phyloP scores from a whole-genome alignment of 1,140 invertebrate genomes.

The Heliconius melpomene region DNA sequence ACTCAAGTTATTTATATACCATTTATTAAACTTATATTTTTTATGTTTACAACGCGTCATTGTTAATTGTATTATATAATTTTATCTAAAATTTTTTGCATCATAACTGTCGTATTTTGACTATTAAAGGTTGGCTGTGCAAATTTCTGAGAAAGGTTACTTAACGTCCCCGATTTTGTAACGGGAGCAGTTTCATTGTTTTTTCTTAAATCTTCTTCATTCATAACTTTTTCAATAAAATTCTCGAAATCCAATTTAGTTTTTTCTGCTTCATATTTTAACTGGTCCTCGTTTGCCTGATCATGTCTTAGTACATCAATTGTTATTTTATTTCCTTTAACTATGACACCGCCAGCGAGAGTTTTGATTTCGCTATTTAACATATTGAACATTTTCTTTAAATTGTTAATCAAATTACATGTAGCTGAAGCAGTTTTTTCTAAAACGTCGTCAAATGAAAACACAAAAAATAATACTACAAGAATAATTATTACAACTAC shows the following conservation, averaged over 20 bases:
- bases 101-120: not conserved
- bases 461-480: conserved; percentile 28
- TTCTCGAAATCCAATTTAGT: not conserved
- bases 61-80: not conserved
- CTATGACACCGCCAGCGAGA: not conserved
- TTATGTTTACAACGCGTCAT: not conserved
- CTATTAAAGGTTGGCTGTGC: not conserved
- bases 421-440: not conserved
- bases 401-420: conserved; percentile 15
- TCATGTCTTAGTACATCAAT: not conserved
- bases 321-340: not conserved
- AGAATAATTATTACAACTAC: conserved; percentile 30
- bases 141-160: not conserved
- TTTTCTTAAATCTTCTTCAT: not conserved
- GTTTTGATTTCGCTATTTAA: conserved; percentile 16
- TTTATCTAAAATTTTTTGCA: not conserved
- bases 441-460: conserved; percentile 32
- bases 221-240: not conserved
- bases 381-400: conserved; percentile 10
- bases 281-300: not conserved
- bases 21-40: not conserved
- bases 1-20: too few species aligned
- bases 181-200: not conserved
- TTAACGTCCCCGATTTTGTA: not conserved
- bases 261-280: not conserved